Evolutionary conservation across 2,113 vertebrate genomes (phyloP).

Genomic region (Rhegmatorhina hoffmannsi): DNA sequence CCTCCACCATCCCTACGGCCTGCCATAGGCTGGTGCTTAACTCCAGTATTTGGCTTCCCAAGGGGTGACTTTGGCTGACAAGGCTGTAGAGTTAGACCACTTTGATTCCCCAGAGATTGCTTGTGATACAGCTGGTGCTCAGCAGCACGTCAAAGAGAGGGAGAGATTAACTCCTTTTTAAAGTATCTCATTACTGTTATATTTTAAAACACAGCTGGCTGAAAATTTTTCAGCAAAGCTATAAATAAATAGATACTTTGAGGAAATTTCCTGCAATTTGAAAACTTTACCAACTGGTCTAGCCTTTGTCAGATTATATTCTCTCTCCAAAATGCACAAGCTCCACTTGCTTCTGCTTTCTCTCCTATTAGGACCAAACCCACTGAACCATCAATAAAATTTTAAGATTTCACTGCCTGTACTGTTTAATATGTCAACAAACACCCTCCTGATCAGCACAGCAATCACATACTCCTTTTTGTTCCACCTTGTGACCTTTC

Average conservation of each 20-base stretch:
- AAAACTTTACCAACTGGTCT: slow-evolving; percentile 6
- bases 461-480: not conserved
- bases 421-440: not conserved
- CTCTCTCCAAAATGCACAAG: not conserved
- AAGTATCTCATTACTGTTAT: slow-evolving; percentile 42
- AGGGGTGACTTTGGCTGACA: not conserved
- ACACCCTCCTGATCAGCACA: not conserved
- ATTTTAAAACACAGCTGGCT: slow-evolving; percentile 58
- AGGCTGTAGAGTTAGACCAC: not conserved
- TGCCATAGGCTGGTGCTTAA: not conserved
- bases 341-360: not conserved
- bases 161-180: slow-evolving; percentile 43
- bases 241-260: slow-evolving; percentile 51
- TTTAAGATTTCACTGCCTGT: not conserved
- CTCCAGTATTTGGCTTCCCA: not conserved
- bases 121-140: not conserved
- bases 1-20: not conserved
- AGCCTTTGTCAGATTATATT: not conserved
- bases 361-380: not conserved
- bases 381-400: not conserved
- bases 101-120: not conserved
- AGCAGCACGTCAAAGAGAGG: not conserved
- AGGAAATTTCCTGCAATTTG: not conserved
- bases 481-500: not conserved
- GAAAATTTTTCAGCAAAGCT: not conserved